Conservation (phyloP, 2,797 vertebrate species). For the Rhadinocentrus ornatus region DNA sequence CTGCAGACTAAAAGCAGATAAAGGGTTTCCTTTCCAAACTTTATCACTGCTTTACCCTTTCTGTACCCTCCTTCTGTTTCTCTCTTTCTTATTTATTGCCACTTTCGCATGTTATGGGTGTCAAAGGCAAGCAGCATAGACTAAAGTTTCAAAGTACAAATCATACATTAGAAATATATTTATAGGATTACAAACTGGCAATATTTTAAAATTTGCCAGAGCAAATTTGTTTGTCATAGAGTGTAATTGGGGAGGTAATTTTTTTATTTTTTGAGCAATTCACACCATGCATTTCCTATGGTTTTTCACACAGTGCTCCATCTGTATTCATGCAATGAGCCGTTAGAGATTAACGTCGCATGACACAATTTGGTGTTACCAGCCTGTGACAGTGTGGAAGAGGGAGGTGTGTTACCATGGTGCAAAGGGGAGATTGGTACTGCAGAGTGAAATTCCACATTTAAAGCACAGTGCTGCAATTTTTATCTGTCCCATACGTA, state of each 20-base stretch:
- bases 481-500: slow-evolving; percentile 48
- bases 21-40: slow-evolving; percentile 62
- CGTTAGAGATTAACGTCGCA: slow-evolving; percentile 53
- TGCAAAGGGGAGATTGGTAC: slow-evolving; percentile 29
- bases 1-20: slow-evolving; percentile 76
- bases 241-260: not conserved
- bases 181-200: not conserved
- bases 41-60: slow-evolving; percentile 48
- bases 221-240: not conserved
- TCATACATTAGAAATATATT: slow-evolving; percentile 3
- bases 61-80: slow-evolving; percentile 26
- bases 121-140: slow-evolving; percentile 57
- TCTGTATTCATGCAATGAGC: slow-evolving; percentile 61
- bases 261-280: slow-evolving; percentile 5
- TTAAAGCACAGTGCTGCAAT: slow-evolving; percentile 31
- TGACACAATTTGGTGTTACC: slow-evolving; percentile 67
- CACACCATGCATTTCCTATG: slow-evolving; percentile 18
- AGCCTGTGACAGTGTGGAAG: slow-evolving; percentile 49
- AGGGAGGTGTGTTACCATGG: slow-evolving; percentile 30
- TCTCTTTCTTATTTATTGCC: slow-evolving; percentile 58
- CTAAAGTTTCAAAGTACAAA: slow-evolving; percentile 26
- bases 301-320: slow-evolving; percentile 40
- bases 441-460: slow-evolving; percentile 47
- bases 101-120: slow-evolving; percentile 56
- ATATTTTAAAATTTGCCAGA: not conserved